Conservation (phyloP, 2,888 invertebrate species). For the Chymomyza amoena region DNA sequence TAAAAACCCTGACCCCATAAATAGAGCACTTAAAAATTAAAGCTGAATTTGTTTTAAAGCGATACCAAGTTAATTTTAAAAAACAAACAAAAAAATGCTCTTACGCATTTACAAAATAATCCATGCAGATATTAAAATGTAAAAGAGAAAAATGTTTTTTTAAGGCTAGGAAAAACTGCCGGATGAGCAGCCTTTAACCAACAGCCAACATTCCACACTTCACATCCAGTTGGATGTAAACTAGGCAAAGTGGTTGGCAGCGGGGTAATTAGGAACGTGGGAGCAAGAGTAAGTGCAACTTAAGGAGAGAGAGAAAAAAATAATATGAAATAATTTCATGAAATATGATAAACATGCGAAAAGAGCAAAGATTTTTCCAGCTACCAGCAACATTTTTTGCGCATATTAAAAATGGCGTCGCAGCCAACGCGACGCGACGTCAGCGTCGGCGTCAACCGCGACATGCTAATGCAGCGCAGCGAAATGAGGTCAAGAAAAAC, state of each 20-base stretch:
- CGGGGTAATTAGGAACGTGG: constrained; percentile 72
- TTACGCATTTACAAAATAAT: too few relatives aligned
- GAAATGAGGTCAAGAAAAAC: constrained; percentile 67
- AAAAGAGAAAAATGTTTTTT: too few relatives aligned
- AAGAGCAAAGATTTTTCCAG: constrained; percentile 29
- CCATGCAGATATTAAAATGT: too few relatives aligned
- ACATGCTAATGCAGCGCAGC: constrained; percentile 5
- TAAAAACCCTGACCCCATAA: too few relatives aligned
- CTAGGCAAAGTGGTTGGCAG: constrained; percentile 13
- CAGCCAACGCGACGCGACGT: neutral
- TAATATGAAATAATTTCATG: constrained; percentile 61
- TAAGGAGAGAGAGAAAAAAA: constrained; percentile 34
- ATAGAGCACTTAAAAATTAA: too few relatives aligned
- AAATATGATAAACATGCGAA: constrained; percentile 70
- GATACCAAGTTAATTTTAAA: too few relatives aligned
- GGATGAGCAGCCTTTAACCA: neutral
- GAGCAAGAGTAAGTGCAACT: constrained; percentile 52
- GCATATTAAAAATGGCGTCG: neutral
- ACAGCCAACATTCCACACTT: constrained; percentile 3
- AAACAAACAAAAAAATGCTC: too few relatives aligned
- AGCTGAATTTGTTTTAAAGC: too few relatives aligned
- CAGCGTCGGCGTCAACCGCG: neutral
- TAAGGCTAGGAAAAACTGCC: constrained; percentile 11
- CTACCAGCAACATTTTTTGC: neutral
- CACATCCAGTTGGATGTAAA: constrained; percentile 9